Evolutionary conservation across 1,140 invertebrate species (phyloP), one percentile per base, ranked within the genome.

Genomic region (Mizuhopecten yessoensis): DNA sequence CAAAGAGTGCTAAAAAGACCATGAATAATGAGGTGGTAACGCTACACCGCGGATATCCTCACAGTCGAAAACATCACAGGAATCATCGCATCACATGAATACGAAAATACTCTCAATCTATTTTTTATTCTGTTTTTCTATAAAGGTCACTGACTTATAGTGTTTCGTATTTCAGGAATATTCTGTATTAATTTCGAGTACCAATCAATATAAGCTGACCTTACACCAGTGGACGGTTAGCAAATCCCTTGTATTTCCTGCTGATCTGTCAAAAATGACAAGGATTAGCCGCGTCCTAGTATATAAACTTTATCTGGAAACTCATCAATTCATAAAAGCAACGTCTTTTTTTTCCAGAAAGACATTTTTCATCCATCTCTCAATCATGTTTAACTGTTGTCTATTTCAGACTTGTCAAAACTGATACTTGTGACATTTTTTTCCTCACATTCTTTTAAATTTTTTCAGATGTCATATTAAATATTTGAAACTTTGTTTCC

Each of bases 11-110:
- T 75, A 75, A 75, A 75, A 75, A 75, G 57, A 11, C 57, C 57
- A 75, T 75, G 57, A 75, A 75, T 75, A 75, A 75, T 75, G 57
- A 75, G 57, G n/a, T 11, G n/a, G 57, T 75, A 75, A 75, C 57
- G 57, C 57, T 75, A 75, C 57, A 75, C 57, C 57, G 23, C 29
- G 23, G n/a, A 75, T 75, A 75, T 75, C 57, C 57, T 20, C 17
- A 10, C 42, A 45, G 42, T 45, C 17, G 17, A 10, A 45, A 23
- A 75, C 57, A 75, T 75, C 57, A 75, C 57, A 75, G 57, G 23
- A 75, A 75, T 29, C 57, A n/a, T 11, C 23, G 29, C 15, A 29
- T 75, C 57, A 75, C 57, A 75, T n/a, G 57, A 75, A 75, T 29
- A 75, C 23, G 1, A 75, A 29, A 75, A 75, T 75, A 75, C 57